These are phyloP conservation scores for Vicugna pacos DNA, from an alignment of 2,113 vertebrate species.

Conservation along the genomic window DNA sequence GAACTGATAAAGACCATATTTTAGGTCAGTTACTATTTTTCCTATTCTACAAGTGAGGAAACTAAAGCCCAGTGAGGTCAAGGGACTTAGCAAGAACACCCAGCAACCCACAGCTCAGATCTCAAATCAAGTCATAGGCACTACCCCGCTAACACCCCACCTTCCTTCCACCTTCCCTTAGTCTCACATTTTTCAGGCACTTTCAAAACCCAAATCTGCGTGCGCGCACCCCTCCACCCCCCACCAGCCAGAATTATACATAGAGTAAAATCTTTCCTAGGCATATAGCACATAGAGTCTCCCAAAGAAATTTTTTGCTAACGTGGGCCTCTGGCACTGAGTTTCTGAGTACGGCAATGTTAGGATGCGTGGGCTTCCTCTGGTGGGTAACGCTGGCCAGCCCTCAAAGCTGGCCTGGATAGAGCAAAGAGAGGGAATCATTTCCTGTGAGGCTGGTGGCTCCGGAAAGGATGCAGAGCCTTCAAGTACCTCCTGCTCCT, in stretches of 20 bases:
- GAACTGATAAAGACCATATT: fast-evolving
- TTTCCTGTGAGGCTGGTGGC: not conserved
- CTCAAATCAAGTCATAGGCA: not conserved
- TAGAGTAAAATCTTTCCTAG: not conserved
- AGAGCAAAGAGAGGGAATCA: not conserved
- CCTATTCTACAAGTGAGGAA: not conserved
- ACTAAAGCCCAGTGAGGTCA: not conserved
- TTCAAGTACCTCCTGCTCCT: slow-evolving; percentile 73
- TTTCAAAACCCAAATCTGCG: not conserved
- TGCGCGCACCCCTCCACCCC: not conserved
- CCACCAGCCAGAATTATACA: not conserved
- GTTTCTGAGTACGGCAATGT: not conserved
- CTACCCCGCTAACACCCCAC: not conserved
- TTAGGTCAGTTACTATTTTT: too few relatives aligned
- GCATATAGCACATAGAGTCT: too few relatives aligned
- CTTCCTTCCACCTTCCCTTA: not conserved
- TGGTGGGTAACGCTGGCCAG: too few relatives aligned
- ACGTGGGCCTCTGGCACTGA: not conserved
- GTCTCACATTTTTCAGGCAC: not conserved
- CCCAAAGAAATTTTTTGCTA: not conserved
- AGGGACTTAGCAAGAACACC: not conserved
- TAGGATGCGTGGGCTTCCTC: not conserved
- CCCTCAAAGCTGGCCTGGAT: not conserved
- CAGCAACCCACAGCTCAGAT: not conserved
- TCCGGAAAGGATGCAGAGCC: fast-evolving